Evolutionary conservation across 2,888 invertebrate genomes (phyloP).

Genomic region (Epsilonema sp.): DNA sequence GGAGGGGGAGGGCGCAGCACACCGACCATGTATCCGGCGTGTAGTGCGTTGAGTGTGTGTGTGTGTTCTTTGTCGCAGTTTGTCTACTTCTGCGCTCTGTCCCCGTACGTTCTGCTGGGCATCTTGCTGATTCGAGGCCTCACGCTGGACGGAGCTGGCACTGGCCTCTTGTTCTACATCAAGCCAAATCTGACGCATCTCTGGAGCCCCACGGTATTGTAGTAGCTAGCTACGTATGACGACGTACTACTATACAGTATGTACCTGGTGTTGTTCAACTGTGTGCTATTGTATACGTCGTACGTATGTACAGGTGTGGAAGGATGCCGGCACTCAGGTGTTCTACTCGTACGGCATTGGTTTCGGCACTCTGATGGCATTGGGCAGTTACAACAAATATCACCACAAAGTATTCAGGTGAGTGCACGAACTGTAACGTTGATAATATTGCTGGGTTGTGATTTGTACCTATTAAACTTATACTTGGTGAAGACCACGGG

Average conservation of each 20-base stretch:
- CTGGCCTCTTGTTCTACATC: constrained; percentile 15
- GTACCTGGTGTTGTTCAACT: too few relatives aligned
- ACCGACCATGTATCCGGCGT: too few relatives aligned
- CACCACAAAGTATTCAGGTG: too few relatives aligned
- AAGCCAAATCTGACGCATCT: constrained; percentile 25
- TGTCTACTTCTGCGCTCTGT: constrained; percentile 29
- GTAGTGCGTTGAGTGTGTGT: too few relatives aligned
- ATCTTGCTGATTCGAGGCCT: constrained; percentile 25
- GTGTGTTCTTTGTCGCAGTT: constrained; percentile 18
- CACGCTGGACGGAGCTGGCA: constrained; percentile 21
- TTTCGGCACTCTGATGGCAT: constrained; percentile 7
- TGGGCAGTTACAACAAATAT: constrained; percentile 25
- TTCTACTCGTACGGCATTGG: constrained; percentile 19
- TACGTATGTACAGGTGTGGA: too few relatives aligned
- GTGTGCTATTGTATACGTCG: too few relatives aligned
- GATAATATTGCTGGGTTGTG: too few relatives aligned
- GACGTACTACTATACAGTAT: too few relatives aligned
- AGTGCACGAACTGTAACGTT: too few relatives aligned
- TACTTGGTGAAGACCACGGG: too few relatives aligned
- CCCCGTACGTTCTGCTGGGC: constrained; percentile 24
- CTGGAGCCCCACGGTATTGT: constrained; percentile 15
- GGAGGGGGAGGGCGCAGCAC: background rate
- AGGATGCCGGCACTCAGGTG: constrained; percentile 28
- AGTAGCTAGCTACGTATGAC: background rate
- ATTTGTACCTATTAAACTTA: too few relatives aligned